A percentile compares a stretch with the other conserved stretches of the same genome.
phyloP scores from a whole-genome alignment of 1,140 invertebrate species.

The Cyclargus thomasi region DNA sequence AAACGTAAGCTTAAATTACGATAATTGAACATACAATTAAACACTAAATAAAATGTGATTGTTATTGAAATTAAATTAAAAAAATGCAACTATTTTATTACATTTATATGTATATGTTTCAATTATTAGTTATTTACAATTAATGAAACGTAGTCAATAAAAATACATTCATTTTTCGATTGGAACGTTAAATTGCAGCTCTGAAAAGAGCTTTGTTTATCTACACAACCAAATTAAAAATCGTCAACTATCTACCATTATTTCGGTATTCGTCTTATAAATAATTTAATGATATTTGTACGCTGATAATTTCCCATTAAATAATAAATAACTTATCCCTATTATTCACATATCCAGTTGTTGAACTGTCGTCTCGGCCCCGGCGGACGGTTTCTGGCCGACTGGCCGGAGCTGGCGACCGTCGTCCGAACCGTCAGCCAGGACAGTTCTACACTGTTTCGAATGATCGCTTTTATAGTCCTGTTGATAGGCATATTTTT shows the following conservation, averaged over 20 bases:
- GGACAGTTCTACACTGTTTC: too few species aligned
- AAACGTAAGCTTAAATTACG: too few species aligned
- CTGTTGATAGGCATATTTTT: too few species aligned
- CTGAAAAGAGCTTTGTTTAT: slow-evolving; percentile 41
- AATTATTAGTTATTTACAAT: too few species aligned
- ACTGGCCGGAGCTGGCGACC: background rate
- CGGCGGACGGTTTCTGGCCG: too few species aligned
- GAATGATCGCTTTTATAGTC: too few species aligned
- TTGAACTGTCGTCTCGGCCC: background rate
- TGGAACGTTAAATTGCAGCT: slow-evolving; percentile 35
- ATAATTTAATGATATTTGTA: background rate
- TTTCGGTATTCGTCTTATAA: background rate
- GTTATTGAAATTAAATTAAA: too few species aligned
- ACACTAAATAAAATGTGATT: too few species aligned
- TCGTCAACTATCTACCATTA: slow-evolving; percentile 5
- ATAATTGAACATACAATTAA: too few species aligned
- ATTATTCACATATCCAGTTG: background rate
- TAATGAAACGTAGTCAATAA: too few species aligned
- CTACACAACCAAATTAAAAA: background rate
- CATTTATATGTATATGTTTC: background rate
- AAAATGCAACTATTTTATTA: too few species aligned
- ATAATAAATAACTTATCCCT: background rate
- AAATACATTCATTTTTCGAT: background rate
- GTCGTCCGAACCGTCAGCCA: background rate
- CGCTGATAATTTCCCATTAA: background rate